Evolutionary conservation across 2,797 vertebrate species (phyloP), one percentile per base, ranked within the genome.

Genomic region (Thunnus albacares): DNA sequence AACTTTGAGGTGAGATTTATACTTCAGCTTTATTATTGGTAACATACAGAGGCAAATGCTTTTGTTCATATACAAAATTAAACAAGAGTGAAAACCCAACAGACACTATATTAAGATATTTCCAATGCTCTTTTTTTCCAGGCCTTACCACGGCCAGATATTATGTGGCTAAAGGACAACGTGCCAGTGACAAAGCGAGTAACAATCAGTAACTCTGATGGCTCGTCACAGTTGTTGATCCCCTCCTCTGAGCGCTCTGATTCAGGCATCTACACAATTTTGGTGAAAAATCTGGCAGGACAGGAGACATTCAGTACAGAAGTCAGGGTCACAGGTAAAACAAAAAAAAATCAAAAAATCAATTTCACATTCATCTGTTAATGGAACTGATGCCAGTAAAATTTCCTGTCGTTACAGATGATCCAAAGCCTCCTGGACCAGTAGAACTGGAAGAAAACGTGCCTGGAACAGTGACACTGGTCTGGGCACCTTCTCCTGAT

Each of bases 161-260:
- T 97, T 67, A 89, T 80, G 62, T 98, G 97, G 97, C 71, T 95
- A 0, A 98, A 97, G 87, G 96, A 97, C 41, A 96, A 95, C 7
- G 87, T 92, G n/a, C 92, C 96, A 1, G 89, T 97, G 74, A 60
- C 94, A 30, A 93, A 83, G 72, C 87, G 85, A 49, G 94, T 93
- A 3, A 94, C 93, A 0, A 45, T 94, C 18, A 95, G 89, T 65
- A 96, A 95, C 15, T 86, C 91, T 51, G 94, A 95, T 0, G 91
- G 90, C 24, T 89, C 93, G 2, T 95, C 94, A 4, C 96, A 96
- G 90, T 91, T 98, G 70, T 92, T 97, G 84, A 95, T 98, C 11
- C 94, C 94, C 1, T 86, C 85, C 0, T 96, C 97, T 0, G 94
- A 96, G 74, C 90, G 94, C 81, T 82, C 87, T 0, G 96, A 98